These are phyloP conservation scores for Cylloceria caligata DNA, from an alignment of 2,888 invertebrate species.

Conservation along the genomic window DNA sequence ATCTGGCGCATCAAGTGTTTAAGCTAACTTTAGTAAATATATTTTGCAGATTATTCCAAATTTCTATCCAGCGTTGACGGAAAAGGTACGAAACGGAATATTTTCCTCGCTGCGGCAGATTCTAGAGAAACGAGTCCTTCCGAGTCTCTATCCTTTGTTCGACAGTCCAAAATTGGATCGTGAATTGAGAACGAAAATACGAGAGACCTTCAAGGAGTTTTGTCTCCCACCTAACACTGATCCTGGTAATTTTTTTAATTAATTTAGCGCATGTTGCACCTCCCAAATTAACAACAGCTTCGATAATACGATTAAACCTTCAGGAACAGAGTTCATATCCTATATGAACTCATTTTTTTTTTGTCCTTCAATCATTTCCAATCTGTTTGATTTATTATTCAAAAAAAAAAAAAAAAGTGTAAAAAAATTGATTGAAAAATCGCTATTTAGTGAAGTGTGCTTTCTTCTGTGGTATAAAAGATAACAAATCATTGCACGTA, in stretches of 20 bases:
- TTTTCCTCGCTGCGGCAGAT: conserved; percentile 94
- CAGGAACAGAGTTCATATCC: too few species aligned
- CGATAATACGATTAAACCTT: too few species aligned
- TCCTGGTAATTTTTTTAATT: conserved; percentile 82
- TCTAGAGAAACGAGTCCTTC: conserved; percentile 95
- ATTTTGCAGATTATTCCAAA: conserved; percentile 92
- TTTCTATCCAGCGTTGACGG: conserved; percentile 92
- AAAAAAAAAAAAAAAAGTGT: too few species aligned
- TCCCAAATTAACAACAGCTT: too few species aligned
- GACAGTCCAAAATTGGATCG: conserved; percentile 95
- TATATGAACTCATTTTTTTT: too few species aligned
- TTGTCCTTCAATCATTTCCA: too few species aligned
- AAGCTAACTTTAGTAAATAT: too few species aligned
- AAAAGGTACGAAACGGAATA: conserved; percentile 92
- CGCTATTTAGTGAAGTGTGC: not conserved
- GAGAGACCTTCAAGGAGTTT: conserved; percentile 97
- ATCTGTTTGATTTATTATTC: too few species aligned
- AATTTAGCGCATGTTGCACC: too few species aligned
- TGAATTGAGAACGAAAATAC: conserved; percentile 93
- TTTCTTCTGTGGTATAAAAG: not conserved
- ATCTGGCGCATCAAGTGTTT: not conserved
- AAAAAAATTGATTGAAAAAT: not conserved
- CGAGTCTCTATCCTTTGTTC: conserved; percentile 93
- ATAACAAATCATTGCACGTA: not conserved
- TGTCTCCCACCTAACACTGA: conserved; percentile 87